Evolutionary conservation across 2,888 invertebrate genomes (phyloP), one percentile per base, ranked within the genome.

Genomic region (Rhopalosiphum nymphaeae): DNA sequence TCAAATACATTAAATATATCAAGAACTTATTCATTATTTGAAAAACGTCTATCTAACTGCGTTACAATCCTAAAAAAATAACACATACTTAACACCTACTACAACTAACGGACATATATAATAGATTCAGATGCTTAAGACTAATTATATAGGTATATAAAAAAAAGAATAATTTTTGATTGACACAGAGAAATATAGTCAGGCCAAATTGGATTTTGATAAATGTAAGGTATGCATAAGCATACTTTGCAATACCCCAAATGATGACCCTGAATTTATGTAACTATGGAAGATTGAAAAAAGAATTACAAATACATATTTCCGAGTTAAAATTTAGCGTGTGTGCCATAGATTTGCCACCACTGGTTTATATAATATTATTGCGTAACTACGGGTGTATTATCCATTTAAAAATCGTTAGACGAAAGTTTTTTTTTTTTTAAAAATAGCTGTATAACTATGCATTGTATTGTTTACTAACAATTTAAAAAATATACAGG

Each of bases 1-100:
- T 61, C 46, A 91, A 91, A 91, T 91, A 91, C n/a, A 91, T 53
- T 89, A 89, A 53, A 89, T 89, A 89, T 56, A 25, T 56, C 26
- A 57, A 89, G 21, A 57, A 56, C 56, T n/a, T 89, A 16, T 42
- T 89, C 56, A 56, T 53, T 89, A 16, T 89, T 56, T 21, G 49
- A 56, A 89, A 89, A 89, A 89, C 57, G 56, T 56, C 57, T 5
- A 26, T 89, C 89, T 56, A 89, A 36, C 36, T 89, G 53, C 1
- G 16, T 44, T 26, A 89, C 56, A 89, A 57, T 56, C 56, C 89
- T 89, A 89, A 56, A 89, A 89, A 89, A 89, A n/a, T n/a, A n/a
- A n/a, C n/a, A n/a, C n/a, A n/a, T n/a, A n/a, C n/a, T n/a, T n/a
- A n/a, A n/a, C n/a, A n/a, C n/a, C n/a, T n/a, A n/a, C n/a, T n/a